Base-by-base conservation (phyloP, 2,113 vertebrate species). In the Equus quagga region DNA sequence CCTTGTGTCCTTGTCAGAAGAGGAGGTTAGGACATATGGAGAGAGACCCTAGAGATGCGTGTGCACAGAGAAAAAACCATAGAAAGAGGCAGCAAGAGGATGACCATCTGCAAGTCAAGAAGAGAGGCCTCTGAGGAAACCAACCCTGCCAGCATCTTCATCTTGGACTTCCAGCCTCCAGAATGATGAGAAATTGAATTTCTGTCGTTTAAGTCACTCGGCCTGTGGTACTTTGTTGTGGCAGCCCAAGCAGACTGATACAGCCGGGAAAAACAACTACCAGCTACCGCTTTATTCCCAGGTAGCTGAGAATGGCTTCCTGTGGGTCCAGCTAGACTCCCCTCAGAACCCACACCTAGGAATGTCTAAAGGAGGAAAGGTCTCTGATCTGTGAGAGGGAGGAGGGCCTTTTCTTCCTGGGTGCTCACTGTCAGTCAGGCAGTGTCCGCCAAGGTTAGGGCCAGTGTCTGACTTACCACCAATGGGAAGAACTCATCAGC, bases 371-470 rank as follows among this genome's bases (percentile, higher is more conserved):
- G 36, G 51, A 89, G 13, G 24, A n/a, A 72, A 64, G n/a, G 12
- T 19, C 18, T 81, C 23, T 13, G 24, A 11, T 12, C 33, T 91
- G 69, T 18, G 41, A 75, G n/a, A 31, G 10, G 26, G 3, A 60
- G n/a, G 11, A 24, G 24, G 15, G 18, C 19, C 14, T 69, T 60
- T 46, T 23, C 26, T 65, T 67, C 8, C 6, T 7, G 8, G 65
- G 54, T 0, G 15, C 36, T 78, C 54, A 36, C 0, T 3, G 44
- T 36, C 41, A 33, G 5, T 14, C 0, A 0, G 44, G 36, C 36
- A 9, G 69, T 1, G 23, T 31, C 62, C 23, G 44, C 31, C 60
- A 46, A 62, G 28, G 24, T 33, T n/a, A 19, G 49, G 23, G 56
- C 56, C 89, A 58, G 3, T 18, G 11, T 72, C 89, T 76, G 76